These are phyloP conservation scores for Nephila pilipes DNA, from an alignment of 1,140 invertebrate species.

Conservation along the genomic window DNA sequence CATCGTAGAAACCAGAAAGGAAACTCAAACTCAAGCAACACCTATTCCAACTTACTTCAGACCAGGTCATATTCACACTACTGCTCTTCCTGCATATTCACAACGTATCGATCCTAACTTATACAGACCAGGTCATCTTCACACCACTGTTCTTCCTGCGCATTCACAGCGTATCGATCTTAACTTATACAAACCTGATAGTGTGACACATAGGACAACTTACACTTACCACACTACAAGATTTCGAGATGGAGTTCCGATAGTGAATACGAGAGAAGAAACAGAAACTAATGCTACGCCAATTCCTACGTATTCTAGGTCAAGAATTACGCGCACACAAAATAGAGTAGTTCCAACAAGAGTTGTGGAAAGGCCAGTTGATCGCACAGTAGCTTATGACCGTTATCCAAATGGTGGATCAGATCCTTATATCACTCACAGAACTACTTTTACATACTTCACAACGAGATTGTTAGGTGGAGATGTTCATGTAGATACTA, in stretches of 20 bases:
- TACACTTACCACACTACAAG: conserved; percentile 92
- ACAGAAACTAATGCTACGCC: conserved; percentile 83
- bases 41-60: conserved; percentile 48
- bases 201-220: conserved; percentile 72
- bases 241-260: conserved; percentile 90
- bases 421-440: conserved; percentile 66
- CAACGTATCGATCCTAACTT: conserved; percentile 69
- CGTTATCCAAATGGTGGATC: not conserved
- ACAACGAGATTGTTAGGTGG: conserved; percentile 64
- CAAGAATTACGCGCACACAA: not conserved
- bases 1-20: conserved; percentile 89
- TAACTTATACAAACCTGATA: conserved; percentile 64
- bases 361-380: conserved; percentile 9
- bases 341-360: conserved; percentile 37
- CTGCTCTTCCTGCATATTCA: not conserved
- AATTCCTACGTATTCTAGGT: conserved; percentile 59
- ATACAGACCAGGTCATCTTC: conserved; percentile 63
- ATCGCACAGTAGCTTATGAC: conserved; percentile 1
- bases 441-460: conserved; percentile 70
- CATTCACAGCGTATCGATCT: conserved; percentile 67
- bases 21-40: conserved; percentile 83
- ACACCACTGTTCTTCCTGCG: not conserved
- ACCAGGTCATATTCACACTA: not conserved
- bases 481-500: conserved; percentile 64
- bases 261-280: conserved; percentile 89